Conservation (phyloP, 2,797 vertebrate genomes). For the Cirrhinus mrigala region DNA sequence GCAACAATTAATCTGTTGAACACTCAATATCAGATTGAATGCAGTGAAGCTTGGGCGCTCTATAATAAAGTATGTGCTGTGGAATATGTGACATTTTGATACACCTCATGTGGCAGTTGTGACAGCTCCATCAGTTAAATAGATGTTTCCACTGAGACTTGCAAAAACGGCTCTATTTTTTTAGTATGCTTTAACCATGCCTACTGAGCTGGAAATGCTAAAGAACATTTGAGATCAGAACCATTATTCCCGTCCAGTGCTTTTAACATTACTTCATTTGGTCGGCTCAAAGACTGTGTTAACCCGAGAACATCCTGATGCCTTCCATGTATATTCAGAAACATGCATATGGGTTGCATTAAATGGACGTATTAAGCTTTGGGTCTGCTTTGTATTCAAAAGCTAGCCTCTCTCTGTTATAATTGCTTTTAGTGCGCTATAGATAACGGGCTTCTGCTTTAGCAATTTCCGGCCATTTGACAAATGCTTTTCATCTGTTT, state of each 20-base stretch:
- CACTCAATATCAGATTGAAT: conserved; percentile 39
- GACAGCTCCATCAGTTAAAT: conserved; percentile 18
- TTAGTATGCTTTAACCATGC: conserved; percentile 16
- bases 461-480: conserved; percentile 44
- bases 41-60: neutral
- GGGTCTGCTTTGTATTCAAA: conserved; percentile 42
- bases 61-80: conserved; percentile 9
- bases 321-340: conserved; percentile 15
- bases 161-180: conserved; percentile 8
- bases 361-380: conserved; percentile 43
- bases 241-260: conserved; percentile 1
- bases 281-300: neutral
- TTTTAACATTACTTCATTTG: conserved; percentile 19
- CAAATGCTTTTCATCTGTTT: conserved; percentile 52
- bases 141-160: conserved; percentile 31
- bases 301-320: conserved; percentile 6
- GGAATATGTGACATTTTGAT: conserved; percentile 31
- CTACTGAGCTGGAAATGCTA: conserved; percentile 14
- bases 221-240: conserved; percentile 16
- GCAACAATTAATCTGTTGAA: conserved; percentile 13
- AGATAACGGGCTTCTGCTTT: conserved; percentile 52
- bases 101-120: conserved; percentile 47
- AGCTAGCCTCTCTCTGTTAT: conserved; percentile 29
- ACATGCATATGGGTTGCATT: conserved; percentile 19
- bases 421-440: conserved; percentile 49